These are phyloP conservation scores for Rattus rattus DNA, from an alignment of 2,113 vertebrate genomes.

Conservation along the genomic window DNA sequence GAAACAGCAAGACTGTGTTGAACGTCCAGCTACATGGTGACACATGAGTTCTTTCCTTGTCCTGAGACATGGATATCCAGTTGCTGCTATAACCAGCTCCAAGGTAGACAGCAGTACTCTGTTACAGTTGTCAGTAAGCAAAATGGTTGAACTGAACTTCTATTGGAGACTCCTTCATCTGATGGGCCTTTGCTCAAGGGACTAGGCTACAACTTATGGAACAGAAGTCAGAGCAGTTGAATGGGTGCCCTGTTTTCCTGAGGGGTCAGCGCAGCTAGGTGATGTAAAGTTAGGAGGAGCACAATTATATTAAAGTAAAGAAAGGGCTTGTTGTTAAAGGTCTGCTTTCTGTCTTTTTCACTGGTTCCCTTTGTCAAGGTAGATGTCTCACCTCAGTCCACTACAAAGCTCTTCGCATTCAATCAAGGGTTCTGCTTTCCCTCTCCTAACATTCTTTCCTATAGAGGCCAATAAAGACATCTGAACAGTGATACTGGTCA, in stretches of 20 bases:
- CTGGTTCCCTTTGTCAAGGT: background rate
- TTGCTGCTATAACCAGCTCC: background rate
- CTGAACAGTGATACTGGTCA: conserved; percentile 34
- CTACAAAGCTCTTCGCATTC: background rate
- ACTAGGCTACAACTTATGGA: background rate
- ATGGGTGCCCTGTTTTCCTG: background rate
- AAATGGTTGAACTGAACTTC: background rate
- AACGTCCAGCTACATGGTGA: background rate
- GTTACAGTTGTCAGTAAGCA: background rate
- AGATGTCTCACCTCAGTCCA: background rate
- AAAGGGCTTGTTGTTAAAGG: background rate
- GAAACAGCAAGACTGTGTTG: background rate
- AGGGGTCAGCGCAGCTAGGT: too few relatives aligned
- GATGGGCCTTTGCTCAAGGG: too few relatives aligned
- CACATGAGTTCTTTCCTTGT: background rate
- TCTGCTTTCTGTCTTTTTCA: background rate
- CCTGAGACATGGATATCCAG: background rate
- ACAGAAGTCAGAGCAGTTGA: background rate
- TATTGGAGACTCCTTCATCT: background rate
- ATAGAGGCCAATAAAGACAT: conserved; percentile 9
- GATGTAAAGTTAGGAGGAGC: background rate
- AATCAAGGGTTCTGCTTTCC: background rate
- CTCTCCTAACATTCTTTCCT: background rate
- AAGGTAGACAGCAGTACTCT: background rate
- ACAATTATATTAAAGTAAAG: background rate